Evolutionary conservation across 2,797 vertebrate species (phyloP).

Genomic region (Hydrolagus colliei): DNA sequence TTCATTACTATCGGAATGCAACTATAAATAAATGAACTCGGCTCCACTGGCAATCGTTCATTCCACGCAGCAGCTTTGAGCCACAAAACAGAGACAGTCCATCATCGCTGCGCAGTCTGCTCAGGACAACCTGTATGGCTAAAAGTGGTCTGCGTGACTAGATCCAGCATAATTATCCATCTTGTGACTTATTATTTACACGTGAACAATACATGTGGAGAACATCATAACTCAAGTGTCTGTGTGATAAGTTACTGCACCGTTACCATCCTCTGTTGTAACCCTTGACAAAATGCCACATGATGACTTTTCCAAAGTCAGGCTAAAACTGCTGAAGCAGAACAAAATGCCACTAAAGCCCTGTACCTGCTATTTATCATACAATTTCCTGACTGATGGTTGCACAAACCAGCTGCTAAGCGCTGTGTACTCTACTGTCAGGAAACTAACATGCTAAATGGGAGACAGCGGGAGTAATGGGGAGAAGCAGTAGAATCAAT

Average conservation of each 20-base stretch:
- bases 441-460: conserved; percentile 57
- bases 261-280: conserved; percentile 52
- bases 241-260: conserved; percentile 48
- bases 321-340: conserved; percentile 64
- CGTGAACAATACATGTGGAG: conserved; percentile 51
- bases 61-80: conserved; percentile 16
- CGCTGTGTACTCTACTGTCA: conserved; percentile 65
- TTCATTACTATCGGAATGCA: conserved; percentile 28
- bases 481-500: conserved; percentile 47
- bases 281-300: conserved; percentile 56
- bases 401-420: conserved; percentile 69
- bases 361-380: conserved; percentile 69
- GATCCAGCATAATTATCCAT: conserved; percentile 50
- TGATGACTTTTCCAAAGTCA: conserved; percentile 62
- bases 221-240: conserved; percentile 54
- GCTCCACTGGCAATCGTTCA: conserved; percentile 24
- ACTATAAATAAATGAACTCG: conserved; percentile 30
- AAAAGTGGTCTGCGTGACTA: conserved; percentile 41
- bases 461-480: conserved; percentile 57
- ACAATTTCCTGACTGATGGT: conserved; percentile 67
- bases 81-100: conserved; percentile 27
- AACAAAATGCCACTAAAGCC: conserved; percentile 63
- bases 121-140: conserved; percentile 34
- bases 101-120: conserved; percentile 18
- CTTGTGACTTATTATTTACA: conserved; percentile 57